Percentiles rank a stretch among this genome's conserved stretches.
Evolutionary conservation across 1,140 invertebrate genomes (phyloP).

Genomic region (Drosophila nasuta): DNA sequence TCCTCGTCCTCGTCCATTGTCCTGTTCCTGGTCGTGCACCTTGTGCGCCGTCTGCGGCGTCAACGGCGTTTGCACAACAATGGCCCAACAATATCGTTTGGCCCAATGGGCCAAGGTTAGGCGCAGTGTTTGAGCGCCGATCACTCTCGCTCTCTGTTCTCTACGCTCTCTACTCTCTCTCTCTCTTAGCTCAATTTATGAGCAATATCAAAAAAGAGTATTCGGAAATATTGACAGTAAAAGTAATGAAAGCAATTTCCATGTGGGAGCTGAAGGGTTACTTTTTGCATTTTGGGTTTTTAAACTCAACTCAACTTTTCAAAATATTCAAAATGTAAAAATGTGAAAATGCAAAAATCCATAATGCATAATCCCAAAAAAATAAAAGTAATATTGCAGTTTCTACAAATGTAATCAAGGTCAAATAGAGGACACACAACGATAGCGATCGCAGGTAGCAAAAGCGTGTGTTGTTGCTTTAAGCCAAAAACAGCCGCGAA

Average conservation of each 20-base stretch:
- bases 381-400: background rate
- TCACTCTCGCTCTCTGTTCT: no score
- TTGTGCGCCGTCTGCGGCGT: slow-evolving; percentile 66
- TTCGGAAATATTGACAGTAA: no score
- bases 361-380: slow-evolving; percentile 2
- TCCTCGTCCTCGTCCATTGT: slow-evolving; percentile 3
- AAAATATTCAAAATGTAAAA: background rate
- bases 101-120: slow-evolving; percentile 43
- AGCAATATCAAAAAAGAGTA: no score
- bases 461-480: background rate
- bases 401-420: background rate
- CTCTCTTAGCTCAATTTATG: no score
- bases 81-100: slow-evolving; percentile 20
- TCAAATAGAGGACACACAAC: background rate
- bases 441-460: background rate
- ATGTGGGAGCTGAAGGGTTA: no score
- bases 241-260: no score
- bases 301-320: no score
- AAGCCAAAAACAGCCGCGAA: slow-evolving; percentile 3
- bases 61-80: slow-evolving; percentile 70
- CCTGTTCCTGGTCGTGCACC: slow-evolving; percentile 30
- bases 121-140: slow-evolving; percentile 6
- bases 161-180: no score
- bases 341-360: background rate
- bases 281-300: no score